These are phyloP conservation scores for Mastomys coucha DNA, from an alignment of 2,113 vertebrate species.

Conservation along the genomic window DNA sequence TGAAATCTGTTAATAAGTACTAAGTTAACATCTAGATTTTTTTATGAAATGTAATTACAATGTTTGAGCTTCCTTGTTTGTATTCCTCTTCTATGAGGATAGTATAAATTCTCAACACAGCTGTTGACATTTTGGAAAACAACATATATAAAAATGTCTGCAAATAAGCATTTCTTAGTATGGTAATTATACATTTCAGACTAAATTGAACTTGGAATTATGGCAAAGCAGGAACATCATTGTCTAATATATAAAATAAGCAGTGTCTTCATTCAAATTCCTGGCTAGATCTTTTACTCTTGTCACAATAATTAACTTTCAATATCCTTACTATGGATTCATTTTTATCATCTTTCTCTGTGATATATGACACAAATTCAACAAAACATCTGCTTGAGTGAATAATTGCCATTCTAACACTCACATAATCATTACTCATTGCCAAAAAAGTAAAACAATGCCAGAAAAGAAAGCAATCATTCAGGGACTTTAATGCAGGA, in stretches of 20 bases:
- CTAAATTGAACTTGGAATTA: neutral
- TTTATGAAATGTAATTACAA: neutral
- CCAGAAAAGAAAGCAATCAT: neutral
- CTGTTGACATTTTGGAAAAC: neutral
- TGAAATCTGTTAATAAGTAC: neutral
- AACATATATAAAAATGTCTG: neutral
- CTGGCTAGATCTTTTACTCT: neutral
- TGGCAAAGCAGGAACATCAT: neutral
- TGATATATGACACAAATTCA: neutral
- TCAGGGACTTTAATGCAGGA: neutral
- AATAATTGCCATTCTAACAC: neutral
- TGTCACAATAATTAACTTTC: conserved; percentile 13
- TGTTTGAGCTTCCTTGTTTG: neutral
- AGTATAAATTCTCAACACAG: neutral
- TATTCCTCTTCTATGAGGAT: neutral
- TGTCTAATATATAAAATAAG: neutral
- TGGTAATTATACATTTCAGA: neutral
- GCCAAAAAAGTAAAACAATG: neutral
- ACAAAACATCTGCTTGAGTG: neutral
- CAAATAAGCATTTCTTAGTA: neutral
- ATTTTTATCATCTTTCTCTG: conserved; percentile 21
- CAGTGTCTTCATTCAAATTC: neutral
- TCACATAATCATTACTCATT: neutral
- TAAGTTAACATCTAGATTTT: neutral
- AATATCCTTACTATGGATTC: neutral